A percentile compares a stretch with the other conserved stretches of the same genome.
Evolutionary conservation across 1,140 invertebrate genomes (phyloP).

Genomic region (Tigriopus japonicus): DNA sequence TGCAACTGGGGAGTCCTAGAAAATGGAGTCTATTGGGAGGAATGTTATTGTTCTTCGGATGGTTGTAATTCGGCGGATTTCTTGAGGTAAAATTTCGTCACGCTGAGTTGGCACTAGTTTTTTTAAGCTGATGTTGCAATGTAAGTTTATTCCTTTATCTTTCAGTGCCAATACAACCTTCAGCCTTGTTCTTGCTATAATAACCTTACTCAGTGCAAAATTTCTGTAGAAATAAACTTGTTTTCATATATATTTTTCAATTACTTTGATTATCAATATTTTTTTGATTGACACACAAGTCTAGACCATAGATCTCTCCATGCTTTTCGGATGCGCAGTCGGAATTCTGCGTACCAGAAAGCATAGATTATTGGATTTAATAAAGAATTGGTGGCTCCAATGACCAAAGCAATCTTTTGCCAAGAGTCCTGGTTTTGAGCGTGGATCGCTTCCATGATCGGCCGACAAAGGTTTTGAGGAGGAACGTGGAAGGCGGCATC

Average conservation of each 20-base stretch:
- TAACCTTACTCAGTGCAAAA: too few species aligned
- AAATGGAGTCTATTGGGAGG: slow-evolving; percentile 84
- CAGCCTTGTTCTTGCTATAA: too few species aligned
- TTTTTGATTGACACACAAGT: neutral
- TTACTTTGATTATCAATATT: neutral
- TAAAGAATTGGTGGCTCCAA: neutral
- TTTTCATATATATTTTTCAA: too few species aligned
- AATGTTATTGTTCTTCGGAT: slow-evolving; percentile 76
- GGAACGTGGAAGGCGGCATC: too few species aligned
- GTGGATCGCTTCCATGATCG: neutral
- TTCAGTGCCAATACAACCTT: too few species aligned
- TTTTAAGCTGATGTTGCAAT: too few species aligned
- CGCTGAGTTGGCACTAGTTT: too few species aligned
- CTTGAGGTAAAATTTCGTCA: too few species aligned
- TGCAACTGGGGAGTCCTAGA: slow-evolving; percentile 85
- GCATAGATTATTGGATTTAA: neutral
- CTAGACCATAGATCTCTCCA: neutral
- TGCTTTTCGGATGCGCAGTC: neutral
- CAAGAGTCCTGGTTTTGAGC: neutral
- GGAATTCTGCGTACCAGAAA: neutral
- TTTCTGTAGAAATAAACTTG: too few species aligned
- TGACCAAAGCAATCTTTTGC: neutral
- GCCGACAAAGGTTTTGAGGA: neutral
- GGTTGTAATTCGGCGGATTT: slow-evolving; percentile 42
- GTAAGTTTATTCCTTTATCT: too few species aligned